Evolutionary conservation across 2,797 vertebrate species (phyloP), one percentile per base, ranked within the genome.

Genomic region (Clarias fuscus): DNA sequence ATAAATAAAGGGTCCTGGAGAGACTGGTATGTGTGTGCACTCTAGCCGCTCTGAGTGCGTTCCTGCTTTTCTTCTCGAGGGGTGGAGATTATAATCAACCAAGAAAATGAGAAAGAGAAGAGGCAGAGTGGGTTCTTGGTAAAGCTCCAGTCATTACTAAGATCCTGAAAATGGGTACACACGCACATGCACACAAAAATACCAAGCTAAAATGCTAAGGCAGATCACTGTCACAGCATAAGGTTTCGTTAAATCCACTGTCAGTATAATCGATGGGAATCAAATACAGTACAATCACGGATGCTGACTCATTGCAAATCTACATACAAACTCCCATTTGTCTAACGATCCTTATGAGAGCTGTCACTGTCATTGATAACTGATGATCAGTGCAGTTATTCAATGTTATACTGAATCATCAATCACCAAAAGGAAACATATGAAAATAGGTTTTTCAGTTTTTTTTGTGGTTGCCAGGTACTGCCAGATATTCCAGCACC

Each of bases 11-110:
- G 65, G 48, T 18, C 5, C 27, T 15, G 10, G 67, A 70, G 48
- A 70, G 81, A 7, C 65, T 8, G 27, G 27, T 58, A 70, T 30
- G 27, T 70, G 18, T 48, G 15, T 33, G 64, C 10, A 67, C n/a
- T 84, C 24, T n/a, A 73, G 68, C 30, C 64, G 53, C 30, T 82
- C 43, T 82, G 64, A 20, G 20, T 78, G 80, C 65, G 65, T 70
- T 48, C 77, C 68, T 53, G 68, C 6, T 68, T 56, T 82, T 68
- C 80, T 82, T 56, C 48, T 59, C 30, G 1, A 59, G 67, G 79
- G 79, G 27, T 37, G 67, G 13, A 71, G 53, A 83, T 83, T 71
- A 72, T 70, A 83, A 83, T 72, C 67, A 72, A 72, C 13, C 67
- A 59, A 27, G 43, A 77, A 81, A 68, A 61, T 75, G 7, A 37